Percentiles rank a stretch among this genome's conserved stretches.
Conservation (phyloP, 2,113 vertebrate genomes). For the Naja naja region DNA sequence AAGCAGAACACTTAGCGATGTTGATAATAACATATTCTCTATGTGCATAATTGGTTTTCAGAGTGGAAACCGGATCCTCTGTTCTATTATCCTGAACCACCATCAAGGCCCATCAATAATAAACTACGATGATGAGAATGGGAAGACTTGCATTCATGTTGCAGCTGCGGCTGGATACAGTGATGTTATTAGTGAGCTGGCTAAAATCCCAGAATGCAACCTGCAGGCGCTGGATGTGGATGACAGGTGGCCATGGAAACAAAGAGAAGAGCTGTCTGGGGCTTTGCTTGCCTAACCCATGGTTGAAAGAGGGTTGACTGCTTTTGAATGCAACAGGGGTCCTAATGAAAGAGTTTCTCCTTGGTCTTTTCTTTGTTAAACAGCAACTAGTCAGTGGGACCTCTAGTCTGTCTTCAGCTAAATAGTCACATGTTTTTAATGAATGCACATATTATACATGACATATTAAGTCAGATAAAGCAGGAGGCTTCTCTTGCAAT, state of each 20-base stretch:
- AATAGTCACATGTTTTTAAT: neutral
- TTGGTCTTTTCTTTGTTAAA: slow-evolving; percentile 5
- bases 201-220: slow-evolving; percentile 82
- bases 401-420: neutral
- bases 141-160: slow-evolving; percentile 84
- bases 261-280: slow-evolving; percentile 35
- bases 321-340: slow-evolving; percentile 24
- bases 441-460: neutral
- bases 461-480: neutral
- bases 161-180: slow-evolving; percentile 82
- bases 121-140: slow-evolving; percentile 86
- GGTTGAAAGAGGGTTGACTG: slow-evolving; percentile 38
- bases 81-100: slow-evolving; percentile 84
- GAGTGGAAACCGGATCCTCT: slow-evolving; percentile 83
- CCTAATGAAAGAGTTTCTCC: slow-evolving; percentile 27
- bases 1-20: too few species aligned
- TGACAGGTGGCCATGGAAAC: slow-evolving; percentile 78
- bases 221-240: slow-evolving; percentile 87
- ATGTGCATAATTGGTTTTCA: slow-evolving; percentile 50
- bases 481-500: neutral
- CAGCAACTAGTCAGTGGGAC: slow-evolving; percentile 15
- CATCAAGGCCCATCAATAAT: slow-evolving; percentile 80
- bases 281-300: slow-evolving; percentile 43
- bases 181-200: slow-evolving; percentile 82
- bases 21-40: slow-evolving; percentile 38